Evolutionary conservation across 2,797 vertebrate species (phyloP), one percentile per base, ranked within the genome.

Genomic region (Thripadectes ignobilis): DNA sequence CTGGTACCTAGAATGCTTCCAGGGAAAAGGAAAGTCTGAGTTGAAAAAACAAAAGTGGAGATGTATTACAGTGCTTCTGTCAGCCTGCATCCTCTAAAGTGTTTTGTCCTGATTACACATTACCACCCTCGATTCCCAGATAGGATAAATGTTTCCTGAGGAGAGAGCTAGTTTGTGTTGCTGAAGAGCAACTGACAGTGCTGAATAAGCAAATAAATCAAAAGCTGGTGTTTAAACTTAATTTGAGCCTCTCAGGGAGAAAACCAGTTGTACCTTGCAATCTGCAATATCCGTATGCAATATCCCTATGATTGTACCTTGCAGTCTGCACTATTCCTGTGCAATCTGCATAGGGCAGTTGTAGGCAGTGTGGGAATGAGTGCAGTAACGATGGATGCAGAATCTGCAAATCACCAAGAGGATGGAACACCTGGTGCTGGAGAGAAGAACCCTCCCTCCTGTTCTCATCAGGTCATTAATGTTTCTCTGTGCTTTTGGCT

Each of bases 131-230:
- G 3, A 92, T 90, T 96, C 66, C 36, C 76, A 82, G 80, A 62
- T 48, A 93, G 80, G 83, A 86, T 88, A 77, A 92, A 77, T 88
- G 41, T 93, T 89, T 94, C 85, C 66, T 78, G 74, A 57, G 75
- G 87, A 90, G 68, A 54, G n/a, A 59, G 43, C n/a, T 84, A 39
- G 69, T 85, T 87, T 38, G n/a, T 85, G 24, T 71, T 68, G 57
- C 84, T 95, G 91, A 75, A 91, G 88, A 92, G 55, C 89, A 92
- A 46, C 46, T 51, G 72, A 72, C 5, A 17, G 55, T 75, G 85
- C 83, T 90, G 92, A 95, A 81, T 91, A 93, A 93, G 95, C 91
- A 91, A 76, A 75, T 81, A 90, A 63, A 89, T 88, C 73, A 81
- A 76, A 95, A 75, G 41, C 23, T 55, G 51, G 32, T 78, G 41